phyloP scores from a whole-genome alignment of 1,140 invertebrate species.

The Drosophila seguyi region DNA sequence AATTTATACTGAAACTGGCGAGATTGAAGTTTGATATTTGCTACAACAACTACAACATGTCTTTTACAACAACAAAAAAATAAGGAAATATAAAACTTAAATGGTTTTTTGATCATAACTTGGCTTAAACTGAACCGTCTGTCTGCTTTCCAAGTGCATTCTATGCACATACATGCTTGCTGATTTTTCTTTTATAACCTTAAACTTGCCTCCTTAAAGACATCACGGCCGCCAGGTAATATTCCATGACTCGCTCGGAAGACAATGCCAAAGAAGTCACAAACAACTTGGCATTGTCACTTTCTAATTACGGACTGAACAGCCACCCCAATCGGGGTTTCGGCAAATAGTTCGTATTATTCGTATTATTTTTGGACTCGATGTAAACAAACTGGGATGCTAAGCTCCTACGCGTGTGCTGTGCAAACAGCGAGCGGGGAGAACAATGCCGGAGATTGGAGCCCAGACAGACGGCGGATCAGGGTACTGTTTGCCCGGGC shows the following conservation, averaged over 20 bases:
- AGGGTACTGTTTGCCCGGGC: not conserved
- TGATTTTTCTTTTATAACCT: no score
- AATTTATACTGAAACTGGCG: no score
- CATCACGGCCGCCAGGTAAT: not conserved
- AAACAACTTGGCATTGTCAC: not conserved
- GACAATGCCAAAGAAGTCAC: not conserved
- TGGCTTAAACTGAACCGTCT: no score
- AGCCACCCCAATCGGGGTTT: not conserved
- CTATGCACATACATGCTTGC: no score
- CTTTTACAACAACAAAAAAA: no score
- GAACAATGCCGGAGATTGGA: constrained; percentile 2
- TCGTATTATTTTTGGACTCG: not conserved
- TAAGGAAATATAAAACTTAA: no score
- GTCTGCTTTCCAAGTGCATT: no score
- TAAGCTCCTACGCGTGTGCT: constrained; percentile 1
- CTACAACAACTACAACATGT: no score
- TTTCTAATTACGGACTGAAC: not conserved
- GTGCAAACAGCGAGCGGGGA: not conserved
- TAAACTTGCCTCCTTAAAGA: not conserved
- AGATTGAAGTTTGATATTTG: no score
- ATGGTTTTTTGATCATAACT: no score
- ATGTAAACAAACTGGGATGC: not conserved
- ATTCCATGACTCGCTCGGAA: not conserved
- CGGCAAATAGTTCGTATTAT: not conserved
- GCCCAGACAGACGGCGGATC: not conserved